These are phyloP conservation scores for Pelobates cultripes DNA, from an alignment of 2,797 vertebrate genomes.

Conservation along the genomic window DNA sequence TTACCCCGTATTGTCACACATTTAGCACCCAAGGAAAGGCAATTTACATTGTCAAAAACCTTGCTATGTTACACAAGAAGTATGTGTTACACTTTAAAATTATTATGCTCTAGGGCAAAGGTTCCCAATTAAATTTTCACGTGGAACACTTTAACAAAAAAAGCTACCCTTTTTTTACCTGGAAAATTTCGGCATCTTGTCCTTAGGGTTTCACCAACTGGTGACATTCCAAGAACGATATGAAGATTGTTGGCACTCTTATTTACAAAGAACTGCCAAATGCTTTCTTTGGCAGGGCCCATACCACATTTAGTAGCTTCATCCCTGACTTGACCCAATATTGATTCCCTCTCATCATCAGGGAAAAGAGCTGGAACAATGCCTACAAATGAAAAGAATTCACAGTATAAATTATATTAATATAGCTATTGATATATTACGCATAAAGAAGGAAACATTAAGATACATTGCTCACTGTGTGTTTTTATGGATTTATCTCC, in stretches of 20 bases:
- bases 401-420: background rate
- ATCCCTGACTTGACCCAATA: conserved; percentile 82
- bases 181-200: conserved; percentile 95
- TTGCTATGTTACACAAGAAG: too few relatives aligned
- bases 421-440: too few relatives aligned
- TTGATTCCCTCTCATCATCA: conserved; percentile 88
- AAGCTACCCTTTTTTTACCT: conserved; percentile 71
- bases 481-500: too few relatives aligned
- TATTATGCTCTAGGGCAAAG: too few relatives aligned
- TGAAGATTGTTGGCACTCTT: conserved; percentile 93
- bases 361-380: conserved; percentile 93
- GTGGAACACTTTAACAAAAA: background rate
- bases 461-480: too few relatives aligned
- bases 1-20: too few relatives aligned
- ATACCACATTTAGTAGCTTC: conserved; percentile 82
- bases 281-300: conserved; percentile 84
- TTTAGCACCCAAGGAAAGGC: too few relatives aligned
- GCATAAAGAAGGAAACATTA: too few relatives aligned
- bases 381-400: conserved; percentile 68
- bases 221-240: conserved; percentile 93
- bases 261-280: conserved; percentile 94
- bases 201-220: conserved; percentile 87
- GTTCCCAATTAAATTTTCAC: too few relatives aligned
- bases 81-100: too few relatives aligned
- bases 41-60: too few relatives aligned